A percentile compares a stretch with the other conserved stretches of the same genome.
These are phyloP conservation scores for Ptilonorhynchus violaceus DNA, from an alignment of 2,113 vertebrate genomes.

Conservation along the genomic window DNA sequence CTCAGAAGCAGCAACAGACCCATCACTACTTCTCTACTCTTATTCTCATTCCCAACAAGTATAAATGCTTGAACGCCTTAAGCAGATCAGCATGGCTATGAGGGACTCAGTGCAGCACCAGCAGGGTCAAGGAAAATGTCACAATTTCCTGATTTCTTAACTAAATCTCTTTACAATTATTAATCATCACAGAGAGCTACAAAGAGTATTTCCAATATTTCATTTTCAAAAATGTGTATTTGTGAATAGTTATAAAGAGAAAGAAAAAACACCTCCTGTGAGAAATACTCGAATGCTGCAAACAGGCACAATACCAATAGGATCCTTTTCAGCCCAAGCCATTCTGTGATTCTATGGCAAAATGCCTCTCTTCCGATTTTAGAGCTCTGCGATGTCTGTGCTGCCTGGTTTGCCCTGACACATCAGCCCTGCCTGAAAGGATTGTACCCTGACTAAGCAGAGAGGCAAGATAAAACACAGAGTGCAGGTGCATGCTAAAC, in stretches of 20 bases:
- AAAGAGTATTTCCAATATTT: background rate
- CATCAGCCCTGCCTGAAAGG: background rate
- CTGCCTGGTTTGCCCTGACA: background rate
- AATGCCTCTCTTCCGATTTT: background rate
- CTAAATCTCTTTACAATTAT: background rate
- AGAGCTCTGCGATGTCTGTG: background rate
- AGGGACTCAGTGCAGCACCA: background rate
- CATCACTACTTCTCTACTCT: background rate
- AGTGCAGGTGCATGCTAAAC: background rate
- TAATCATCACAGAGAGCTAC: background rate
- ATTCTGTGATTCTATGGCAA: background rate
- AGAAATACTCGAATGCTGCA: background rate
- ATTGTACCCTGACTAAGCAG: background rate
- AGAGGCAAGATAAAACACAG: background rate
- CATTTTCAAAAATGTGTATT: background rate
- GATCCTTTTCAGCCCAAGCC: background rate
- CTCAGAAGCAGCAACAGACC: background rate
- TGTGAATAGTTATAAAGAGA: background rate
- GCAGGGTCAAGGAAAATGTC: background rate
- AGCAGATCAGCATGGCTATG: background rate
- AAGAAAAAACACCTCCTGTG: background rate
- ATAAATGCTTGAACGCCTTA: background rate
- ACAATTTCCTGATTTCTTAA: background rate
- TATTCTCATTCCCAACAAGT: background rate
- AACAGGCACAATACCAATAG: background rate